These are phyloP conservation scores for Lordiphosa stackelbergi DNA, from an alignment of 1,140 invertebrate genomes.

Conservation along the genomic window DNA sequence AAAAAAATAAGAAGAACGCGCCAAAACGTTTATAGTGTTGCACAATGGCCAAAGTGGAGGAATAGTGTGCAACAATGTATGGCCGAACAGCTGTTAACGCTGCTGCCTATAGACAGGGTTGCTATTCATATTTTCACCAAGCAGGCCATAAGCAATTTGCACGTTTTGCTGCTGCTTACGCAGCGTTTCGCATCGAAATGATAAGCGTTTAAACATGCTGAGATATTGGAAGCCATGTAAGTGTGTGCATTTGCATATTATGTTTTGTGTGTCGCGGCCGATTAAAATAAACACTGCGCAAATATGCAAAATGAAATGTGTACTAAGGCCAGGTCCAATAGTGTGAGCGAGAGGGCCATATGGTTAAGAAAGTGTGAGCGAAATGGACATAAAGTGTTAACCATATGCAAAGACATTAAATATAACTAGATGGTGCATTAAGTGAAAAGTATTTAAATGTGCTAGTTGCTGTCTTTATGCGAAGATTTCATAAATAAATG, in stretches of 20 bases:
- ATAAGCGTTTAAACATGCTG: conserved; percentile 25
- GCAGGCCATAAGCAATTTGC: conserved; percentile 33
- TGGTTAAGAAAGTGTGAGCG: conserved; percentile 17
- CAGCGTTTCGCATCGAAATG: conserved; percentile 26
- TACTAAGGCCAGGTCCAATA: background rate
- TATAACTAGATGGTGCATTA: too few relatives aligned
- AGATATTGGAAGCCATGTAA: conserved; percentile 38
- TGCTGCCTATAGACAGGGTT: conserved; percentile 19
- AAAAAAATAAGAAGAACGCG: conserved; percentile 47
- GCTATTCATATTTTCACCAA: conserved; percentile 40
- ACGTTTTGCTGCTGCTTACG: conserved; percentile 34
- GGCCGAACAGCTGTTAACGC: conserved; percentile 29
- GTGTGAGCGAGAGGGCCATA: conserved; percentile 38
- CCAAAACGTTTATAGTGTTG: conserved; percentile 50
- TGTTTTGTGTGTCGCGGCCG: background rate
- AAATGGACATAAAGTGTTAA: background rate
- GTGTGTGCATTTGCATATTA: conserved; percentile 27
- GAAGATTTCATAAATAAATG: too few relatives aligned
- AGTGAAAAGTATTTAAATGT: too few relatives aligned
- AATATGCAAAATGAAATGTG: conserved; percentile 23
- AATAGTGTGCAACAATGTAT: background rate
- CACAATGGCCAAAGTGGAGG: background rate
- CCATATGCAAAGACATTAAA: background rate
- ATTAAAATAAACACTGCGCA: conserved; percentile 20
- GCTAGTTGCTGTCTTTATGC: too few relatives aligned